Percentiles rank a stretch among this genome's conserved stretches.
Conservation (phyloP, 2,888 invertebrate genomes). For the Leistus spinibarbis region DNA sequence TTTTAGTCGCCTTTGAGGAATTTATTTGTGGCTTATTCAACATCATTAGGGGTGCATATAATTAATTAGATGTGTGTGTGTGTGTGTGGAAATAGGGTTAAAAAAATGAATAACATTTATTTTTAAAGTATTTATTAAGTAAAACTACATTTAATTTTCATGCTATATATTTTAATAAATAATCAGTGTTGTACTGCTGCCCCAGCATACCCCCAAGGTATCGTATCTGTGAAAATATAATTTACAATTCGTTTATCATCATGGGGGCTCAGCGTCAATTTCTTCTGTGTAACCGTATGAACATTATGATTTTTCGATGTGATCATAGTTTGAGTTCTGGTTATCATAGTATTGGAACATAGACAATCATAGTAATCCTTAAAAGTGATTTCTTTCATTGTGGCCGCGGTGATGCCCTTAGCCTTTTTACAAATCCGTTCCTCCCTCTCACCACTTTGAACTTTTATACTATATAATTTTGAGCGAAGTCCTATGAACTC, state of each 20-base stretch:
- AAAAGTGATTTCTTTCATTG: not conserved
- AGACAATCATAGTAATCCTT: not conserved
- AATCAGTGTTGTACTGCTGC: not conserved
- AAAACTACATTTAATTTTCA: too few relatives aligned
- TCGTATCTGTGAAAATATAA: not conserved
- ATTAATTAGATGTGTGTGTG: too few relatives aligned
- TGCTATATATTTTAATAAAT: too few relatives aligned
- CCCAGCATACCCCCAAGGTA: not conserved
- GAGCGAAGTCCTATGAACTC: constrained; percentile 47
- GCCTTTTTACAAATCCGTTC: constrained; percentile 35
- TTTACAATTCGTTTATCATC: too few relatives aligned
- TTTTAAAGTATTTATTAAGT: too few relatives aligned
- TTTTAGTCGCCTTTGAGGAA: too few relatives aligned
- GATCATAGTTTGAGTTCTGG: not conserved
- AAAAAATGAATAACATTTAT: too few relatives aligned
- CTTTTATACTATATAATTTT: constrained; percentile 42
- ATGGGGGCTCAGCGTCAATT: too few relatives aligned
- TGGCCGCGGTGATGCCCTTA: not conserved
- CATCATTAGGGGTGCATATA: too few relatives aligned
- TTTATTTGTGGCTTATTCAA: too few relatives aligned
- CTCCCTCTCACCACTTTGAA: constrained; percentile 11
- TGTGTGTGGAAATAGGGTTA: too few relatives aligned
- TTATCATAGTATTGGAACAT: not conserved
- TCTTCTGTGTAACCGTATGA: not conserved
- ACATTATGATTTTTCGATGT: not conserved